Evolutionary conservation across 2,888 invertebrate species (phyloP).

Genomic region (Cephus spinipes): DNA sequence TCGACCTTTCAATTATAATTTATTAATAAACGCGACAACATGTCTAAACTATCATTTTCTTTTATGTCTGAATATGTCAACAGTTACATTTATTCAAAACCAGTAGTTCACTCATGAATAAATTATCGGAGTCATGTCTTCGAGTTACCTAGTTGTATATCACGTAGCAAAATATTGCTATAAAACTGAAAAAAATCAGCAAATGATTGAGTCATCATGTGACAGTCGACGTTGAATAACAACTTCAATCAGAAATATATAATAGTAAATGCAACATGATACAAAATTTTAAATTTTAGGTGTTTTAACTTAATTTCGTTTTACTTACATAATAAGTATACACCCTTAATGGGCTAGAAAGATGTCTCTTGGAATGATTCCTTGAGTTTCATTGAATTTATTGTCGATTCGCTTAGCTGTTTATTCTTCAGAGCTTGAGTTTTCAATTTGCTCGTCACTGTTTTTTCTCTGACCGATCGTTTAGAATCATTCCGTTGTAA

Average conservation of each 20-base stretch:
- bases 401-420: conserved; percentile 57
- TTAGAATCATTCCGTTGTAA: conserved; percentile 62
- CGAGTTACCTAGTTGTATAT: conserved; percentile 3
- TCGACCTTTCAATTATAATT: background rate
- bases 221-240: conserved; percentile 2
- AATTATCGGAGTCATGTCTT: background rate
- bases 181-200: conserved; percentile 9
- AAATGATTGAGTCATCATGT: background rate
- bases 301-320: conserved; percentile 1
- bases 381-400: conserved; percentile 48
- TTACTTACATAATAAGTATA: conserved; percentile 29
- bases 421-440: conserved; percentile 49
- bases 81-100: background rate
- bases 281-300: background rate
- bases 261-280: conserved; percentile 12
- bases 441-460: conserved; percentile 25
- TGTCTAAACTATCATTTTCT: background rate
- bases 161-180: conserved; percentile 26
- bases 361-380: conserved; percentile 53
- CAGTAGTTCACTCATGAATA: background rate
- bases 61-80: background rate
- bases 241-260: conserved; percentile 15
- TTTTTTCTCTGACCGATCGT: conserved; percentile 44
- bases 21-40: background rate
- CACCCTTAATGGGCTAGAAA: conserved; percentile 30